Evolutionary conservation across 2,797 vertebrate species (phyloP).

Genomic region (Bradypus variegatus): DNA sequence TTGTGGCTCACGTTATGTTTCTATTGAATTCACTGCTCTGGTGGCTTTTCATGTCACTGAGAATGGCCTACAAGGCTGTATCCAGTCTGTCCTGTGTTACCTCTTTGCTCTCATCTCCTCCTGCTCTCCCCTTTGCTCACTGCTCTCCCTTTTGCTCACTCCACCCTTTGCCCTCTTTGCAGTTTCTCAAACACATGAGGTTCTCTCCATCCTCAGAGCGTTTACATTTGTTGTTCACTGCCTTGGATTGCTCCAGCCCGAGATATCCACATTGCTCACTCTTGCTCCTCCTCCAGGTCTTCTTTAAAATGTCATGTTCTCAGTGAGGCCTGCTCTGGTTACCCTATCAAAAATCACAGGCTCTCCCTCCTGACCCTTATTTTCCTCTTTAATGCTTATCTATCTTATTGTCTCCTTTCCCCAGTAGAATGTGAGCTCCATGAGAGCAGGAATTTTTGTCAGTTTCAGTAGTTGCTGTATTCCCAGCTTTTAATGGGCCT

Average conservation of each 20-base stretch:
- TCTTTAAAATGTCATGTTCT: not conserved
- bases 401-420: not conserved
- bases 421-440: not conserved
- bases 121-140: not conserved
- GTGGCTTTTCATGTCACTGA: not conserved
- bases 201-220: not conserved
- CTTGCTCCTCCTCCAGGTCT: not conserved
- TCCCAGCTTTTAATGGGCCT: not conserved
- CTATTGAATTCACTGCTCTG: not conserved
- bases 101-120: not conserved
- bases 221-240: not conserved
- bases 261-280: not conserved
- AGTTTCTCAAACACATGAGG: not conserved
- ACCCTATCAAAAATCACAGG: not conserved
- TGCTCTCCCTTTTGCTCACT: not conserved
- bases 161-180: not conserved
- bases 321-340: not conserved
- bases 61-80: not conserved
- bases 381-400: not conserved
- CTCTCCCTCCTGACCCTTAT: not conserved
- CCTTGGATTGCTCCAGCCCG: not conserved
- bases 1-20: not conserved
- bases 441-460: not conserved
- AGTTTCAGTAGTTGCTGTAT: constrained; percentile 8
- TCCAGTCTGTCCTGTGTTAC: not conserved